Evolutionary conservation across 2,888 invertebrate genomes (phyloP).

Genomic region (Trypoxylon attenuatum): DNA sequence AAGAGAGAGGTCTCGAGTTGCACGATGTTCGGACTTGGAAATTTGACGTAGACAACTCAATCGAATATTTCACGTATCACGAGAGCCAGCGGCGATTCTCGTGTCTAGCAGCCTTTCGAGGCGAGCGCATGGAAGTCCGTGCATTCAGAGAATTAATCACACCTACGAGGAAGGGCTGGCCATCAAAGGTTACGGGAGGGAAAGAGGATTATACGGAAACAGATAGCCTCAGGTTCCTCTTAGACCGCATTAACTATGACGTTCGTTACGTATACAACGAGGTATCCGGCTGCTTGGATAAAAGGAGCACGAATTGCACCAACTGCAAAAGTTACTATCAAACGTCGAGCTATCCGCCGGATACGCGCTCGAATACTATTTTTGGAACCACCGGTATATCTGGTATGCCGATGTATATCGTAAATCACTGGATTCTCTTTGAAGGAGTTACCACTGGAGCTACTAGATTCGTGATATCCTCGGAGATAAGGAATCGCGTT

Average conservation of each 20-base stretch:
- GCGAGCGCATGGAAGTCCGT: conserved; percentile 24
- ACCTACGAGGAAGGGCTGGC: conserved; percentile 26
- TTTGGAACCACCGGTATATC: neutral
- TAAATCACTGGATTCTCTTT: neutral
- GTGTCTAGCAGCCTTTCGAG: conserved; percentile 37
- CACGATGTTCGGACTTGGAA: conserved; percentile 16
- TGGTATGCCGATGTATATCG: neutral
- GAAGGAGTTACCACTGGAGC: no score
- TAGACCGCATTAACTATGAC: conserved; percentile 24
- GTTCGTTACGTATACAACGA: conserved; percentile 12
- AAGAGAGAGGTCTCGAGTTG: neutral
- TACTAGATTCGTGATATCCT: no score
- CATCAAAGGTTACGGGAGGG: conserved; percentile 19
- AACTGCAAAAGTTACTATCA: neutral
- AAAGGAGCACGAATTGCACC: conserved; percentile 2
- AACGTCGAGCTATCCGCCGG: neutral
- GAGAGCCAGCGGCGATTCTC: conserved; percentile 22
- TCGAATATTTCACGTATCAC: conserved; percentile 36
- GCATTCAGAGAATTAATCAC: conserved; percentile 47
- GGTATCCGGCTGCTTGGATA: conserved; percentile 6
- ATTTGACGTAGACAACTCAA: conserved; percentile 35
- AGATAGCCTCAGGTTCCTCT: conserved; percentile 27
- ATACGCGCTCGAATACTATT: neutral
- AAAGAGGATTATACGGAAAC: conserved; percentile 24
- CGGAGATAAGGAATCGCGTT: no score